Conservation (phyloP, 2,888 invertebrate genomes). For the Augochlorella aurata region DNA sequence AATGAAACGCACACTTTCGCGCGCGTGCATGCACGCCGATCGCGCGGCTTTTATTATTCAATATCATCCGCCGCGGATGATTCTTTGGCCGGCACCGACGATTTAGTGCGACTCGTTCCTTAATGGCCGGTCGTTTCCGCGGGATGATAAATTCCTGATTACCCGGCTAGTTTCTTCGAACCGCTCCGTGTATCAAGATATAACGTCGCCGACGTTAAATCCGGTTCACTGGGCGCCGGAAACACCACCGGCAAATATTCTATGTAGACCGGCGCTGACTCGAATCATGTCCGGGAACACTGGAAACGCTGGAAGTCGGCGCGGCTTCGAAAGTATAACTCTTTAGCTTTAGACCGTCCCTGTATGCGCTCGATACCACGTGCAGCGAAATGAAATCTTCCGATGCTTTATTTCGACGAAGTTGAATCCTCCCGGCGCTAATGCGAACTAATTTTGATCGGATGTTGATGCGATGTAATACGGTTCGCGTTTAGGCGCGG, state of each 20-base stretch:
- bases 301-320: no score
- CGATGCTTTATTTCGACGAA: no score
- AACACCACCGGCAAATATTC: slow-evolving; percentile 63
- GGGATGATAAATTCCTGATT: slow-evolving; percentile 32
- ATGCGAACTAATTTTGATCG: no score
- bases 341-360: no score
- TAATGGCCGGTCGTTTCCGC: background rate
- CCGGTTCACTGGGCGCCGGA: slow-evolving; percentile 75
- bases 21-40: background rate
- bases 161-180: slow-evolving; percentile 37
- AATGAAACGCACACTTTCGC: slow-evolving; percentile 6
- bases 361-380: no score
- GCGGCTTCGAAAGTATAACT: no score
- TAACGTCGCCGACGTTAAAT: slow-evolving; percentile 79
- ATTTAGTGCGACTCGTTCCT: background rate
- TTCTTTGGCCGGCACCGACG: background rate
- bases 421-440: no score
- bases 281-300: slow-evolving; percentile 64
- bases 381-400: no score
- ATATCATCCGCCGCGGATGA: background rate
- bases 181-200: slow-evolving; percentile 70
- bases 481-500: no score
- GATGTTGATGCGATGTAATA: no score
- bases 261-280: slow-evolving; percentile 71
- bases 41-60: slow-evolving; percentile 30